phyloP scores from a whole-genome alignment of 2,888 invertebrate species.

The Himalopsyche anomala region DNA sequence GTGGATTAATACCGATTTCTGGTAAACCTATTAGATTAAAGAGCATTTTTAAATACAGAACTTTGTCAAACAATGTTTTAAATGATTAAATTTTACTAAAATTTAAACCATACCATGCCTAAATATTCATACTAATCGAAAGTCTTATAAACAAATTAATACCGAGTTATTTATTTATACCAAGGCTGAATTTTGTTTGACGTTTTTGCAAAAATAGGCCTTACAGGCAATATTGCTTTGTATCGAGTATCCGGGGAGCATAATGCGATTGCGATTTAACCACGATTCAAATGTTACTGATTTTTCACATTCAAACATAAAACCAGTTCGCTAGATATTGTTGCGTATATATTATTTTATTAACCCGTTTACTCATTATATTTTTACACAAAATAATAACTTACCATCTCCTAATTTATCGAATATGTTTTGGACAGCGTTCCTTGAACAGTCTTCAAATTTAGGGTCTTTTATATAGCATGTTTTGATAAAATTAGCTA shows the following conservation, averaged over 20 bases:
- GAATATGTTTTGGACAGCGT: conserved; percentile 83
- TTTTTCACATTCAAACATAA: too few species aligned
- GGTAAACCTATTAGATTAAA: conserved; percentile 72
- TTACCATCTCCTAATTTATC: conserved; percentile 78
- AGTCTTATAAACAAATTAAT: too few species aligned
- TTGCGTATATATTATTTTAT: too few species aligned
- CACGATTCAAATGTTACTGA: too few species aligned
- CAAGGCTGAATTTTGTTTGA: background rate
- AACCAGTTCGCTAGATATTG: too few species aligned
- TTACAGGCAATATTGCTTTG: conserved; percentile 9
- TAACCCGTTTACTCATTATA: background rate
- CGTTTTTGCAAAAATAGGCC: background rate
- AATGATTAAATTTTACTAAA: too few species aligned
- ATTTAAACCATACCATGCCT: too few species aligned
- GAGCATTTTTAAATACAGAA: too few species aligned
- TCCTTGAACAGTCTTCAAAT: conserved; percentile 82
- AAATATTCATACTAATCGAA: too few species aligned
- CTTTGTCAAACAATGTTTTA: too few species aligned
- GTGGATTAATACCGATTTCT: conserved; percentile 78
- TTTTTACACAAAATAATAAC: conserved; percentile 55
- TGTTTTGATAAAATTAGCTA: conserved; percentile 83
- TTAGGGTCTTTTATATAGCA: conserved; percentile 80
- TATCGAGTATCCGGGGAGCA: background rate
- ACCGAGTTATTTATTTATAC: too few species aligned
- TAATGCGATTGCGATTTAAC: background rate